Conservation (phyloP, 2,113 vertebrate genomes). For the Upupa epops region DNA sequence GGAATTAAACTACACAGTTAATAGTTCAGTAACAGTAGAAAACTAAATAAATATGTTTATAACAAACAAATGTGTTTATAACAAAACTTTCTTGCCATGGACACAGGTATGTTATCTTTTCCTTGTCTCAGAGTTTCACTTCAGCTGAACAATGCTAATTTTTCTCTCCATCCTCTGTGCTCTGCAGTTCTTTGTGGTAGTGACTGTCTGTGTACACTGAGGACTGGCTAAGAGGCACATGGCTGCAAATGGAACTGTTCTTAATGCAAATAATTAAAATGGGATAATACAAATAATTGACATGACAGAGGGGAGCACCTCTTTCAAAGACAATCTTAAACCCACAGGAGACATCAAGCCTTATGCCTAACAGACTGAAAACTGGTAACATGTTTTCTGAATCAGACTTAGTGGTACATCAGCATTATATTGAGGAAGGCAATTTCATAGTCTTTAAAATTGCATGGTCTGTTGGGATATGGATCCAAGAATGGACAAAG, state of each 20-base stretch:
- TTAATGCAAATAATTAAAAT: not conserved
- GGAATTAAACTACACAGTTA: not conserved
- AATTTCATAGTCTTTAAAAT: not conserved
- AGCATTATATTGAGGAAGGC: not conserved
- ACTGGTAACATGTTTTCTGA: not conserved
- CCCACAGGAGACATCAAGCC: not conserved
- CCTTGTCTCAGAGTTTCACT: not conserved
- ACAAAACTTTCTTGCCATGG: not conserved
- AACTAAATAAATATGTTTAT: not conserved
- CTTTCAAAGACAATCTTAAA: not conserved
- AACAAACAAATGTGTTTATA: not conserved
- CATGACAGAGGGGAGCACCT: not conserved
- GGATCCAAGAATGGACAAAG: not conserved
- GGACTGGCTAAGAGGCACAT: not conserved
- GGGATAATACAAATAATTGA: not conserved
- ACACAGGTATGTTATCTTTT: not conserved
- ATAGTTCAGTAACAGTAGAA: not conserved
- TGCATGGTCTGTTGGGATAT: not conserved
- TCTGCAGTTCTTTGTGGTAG: not conserved
- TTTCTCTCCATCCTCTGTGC: not conserved
- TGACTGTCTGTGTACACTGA: not conserved
- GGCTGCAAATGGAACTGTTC: not conserved
- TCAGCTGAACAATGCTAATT: not conserved
- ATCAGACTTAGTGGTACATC: not conserved
- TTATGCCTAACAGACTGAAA: not conserved